Conservation (phyloP, 2,888 invertebrate genomes). For the Apodemia duryi region DNA sequence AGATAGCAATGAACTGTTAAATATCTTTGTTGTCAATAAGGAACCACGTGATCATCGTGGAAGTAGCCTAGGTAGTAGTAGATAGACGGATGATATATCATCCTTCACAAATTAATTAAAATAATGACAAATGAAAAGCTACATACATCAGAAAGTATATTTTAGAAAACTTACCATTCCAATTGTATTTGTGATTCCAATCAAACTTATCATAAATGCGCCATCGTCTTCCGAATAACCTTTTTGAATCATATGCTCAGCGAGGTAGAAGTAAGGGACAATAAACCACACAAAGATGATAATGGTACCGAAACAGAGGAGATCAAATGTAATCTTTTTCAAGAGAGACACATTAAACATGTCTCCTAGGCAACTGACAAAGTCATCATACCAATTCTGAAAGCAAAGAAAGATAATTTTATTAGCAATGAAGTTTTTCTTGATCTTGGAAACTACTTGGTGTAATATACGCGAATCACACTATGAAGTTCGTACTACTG, state of each 20-base stretch:
- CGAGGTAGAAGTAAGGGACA: conserved; percentile 96
- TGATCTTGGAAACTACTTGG: no score
- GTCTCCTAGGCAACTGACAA: conserved; percentile 53
- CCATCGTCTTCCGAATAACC: conserved; percentile 86
- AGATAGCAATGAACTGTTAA: no score
- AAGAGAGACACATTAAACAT: conserved; percentile 89
- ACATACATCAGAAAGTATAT: background rate
- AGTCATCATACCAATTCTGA: conserved; percentile 69
- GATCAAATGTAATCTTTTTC: conserved; percentile 86
- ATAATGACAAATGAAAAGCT: no score
- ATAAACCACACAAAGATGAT: conserved; percentile 96
- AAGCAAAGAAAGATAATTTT: background rate
- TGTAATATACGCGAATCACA: no score
- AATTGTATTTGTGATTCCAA: conserved; percentile 93
- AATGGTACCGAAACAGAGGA: conserved; percentile 91
- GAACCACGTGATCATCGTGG: no score
- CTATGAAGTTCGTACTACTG: no score
- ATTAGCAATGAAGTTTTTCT: no score
- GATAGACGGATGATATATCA: no score
- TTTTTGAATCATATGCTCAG: conserved; percentile 86
- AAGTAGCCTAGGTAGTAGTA: no score
- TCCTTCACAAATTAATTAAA: no score
- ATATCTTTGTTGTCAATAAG: no score
- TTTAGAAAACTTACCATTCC: conserved; percentile 85
- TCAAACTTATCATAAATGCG: conserved; percentile 89